Percentiles rank a stretch among this genome's conserved stretches.
These are phyloP conservation scores for Osedax fenrisi DNA, from an alignment of 2,888 invertebrate species.

Conservation along the genomic window DNA sequence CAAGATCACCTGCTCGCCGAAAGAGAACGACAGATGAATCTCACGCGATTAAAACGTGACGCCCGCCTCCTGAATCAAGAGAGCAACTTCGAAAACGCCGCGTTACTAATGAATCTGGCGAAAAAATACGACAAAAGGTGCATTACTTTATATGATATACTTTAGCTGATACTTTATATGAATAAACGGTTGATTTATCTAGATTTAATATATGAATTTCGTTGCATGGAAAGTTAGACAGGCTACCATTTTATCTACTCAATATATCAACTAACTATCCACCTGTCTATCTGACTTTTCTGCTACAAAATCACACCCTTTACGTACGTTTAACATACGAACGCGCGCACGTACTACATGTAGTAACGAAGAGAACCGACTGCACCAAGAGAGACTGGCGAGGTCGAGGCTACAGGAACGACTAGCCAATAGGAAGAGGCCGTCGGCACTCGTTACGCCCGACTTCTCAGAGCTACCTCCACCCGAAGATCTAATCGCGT, in stretches of 20 bases:
- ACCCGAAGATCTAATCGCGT: slow-evolving; percentile 36
- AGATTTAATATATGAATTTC: no score
- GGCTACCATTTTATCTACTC: no score
- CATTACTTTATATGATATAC: no score
- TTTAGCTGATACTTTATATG: no score
- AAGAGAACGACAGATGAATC: slow-evolving; percentile 28
- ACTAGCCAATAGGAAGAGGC: slow-evolving; percentile 36
- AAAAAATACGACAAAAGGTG: not conserved
- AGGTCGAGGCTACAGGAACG: slow-evolving; percentile 35
- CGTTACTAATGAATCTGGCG: slow-evolving; percentile 30
- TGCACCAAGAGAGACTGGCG: slow-evolving; percentile 41
- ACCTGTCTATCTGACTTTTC: no score
- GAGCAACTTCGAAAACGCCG: slow-evolving; percentile 32
- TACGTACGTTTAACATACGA: no score
- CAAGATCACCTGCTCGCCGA: slow-evolving; percentile 22
- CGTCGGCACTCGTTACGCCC: slow-evolving; percentile 17
- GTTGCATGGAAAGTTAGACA: no score
- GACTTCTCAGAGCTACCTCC: slow-evolving; percentile 32
- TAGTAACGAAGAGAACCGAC: slow-evolving; percentile 26
- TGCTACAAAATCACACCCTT: no score
- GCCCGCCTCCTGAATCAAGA: slow-evolving; percentile 21
- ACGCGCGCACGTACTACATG: no score
- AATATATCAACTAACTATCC: no score
- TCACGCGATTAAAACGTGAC: slow-evolving; percentile 32
- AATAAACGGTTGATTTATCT: no score